Percentiles rank a stretch among this genome's conserved stretches.
Evolutionary conservation across 2,113 vertebrate species (phyloP).

Genomic region (Atractosteus spatula): DNA sequence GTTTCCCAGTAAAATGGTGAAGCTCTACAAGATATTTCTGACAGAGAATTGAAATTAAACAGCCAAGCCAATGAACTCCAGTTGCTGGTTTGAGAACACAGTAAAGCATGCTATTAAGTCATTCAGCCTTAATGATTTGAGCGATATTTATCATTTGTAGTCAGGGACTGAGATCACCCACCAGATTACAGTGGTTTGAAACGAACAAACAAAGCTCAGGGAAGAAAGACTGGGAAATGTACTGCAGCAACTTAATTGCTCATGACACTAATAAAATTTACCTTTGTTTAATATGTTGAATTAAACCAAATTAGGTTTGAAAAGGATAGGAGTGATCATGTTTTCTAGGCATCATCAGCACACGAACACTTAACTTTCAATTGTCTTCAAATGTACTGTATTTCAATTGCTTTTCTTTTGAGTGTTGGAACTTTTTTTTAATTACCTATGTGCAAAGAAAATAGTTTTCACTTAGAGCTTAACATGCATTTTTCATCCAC

Average conservation of each 20-base stretch:
- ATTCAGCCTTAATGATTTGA: neutral
- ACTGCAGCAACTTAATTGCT: neutral
- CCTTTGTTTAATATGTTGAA: constrained; percentile 15
- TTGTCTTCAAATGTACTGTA: no score
- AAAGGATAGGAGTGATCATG: neutral
- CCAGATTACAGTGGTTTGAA: constrained; percentile 9
- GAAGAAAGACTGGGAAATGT: constrained; percentile 5
- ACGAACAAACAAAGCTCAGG: constrained; percentile 5
- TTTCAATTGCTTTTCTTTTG: no score
- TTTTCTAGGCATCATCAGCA: neutral
- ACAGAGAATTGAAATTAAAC: constrained; percentile 7
- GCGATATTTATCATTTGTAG: constrained; percentile 12
- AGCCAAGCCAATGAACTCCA: neutral
- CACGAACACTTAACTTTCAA: neutral
- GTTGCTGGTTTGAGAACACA: neutral
- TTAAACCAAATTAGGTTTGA: constrained; percentile 8
- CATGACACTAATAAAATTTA: constrained; percentile 18
- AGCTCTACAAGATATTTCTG: neutral
- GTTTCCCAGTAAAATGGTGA: no score
- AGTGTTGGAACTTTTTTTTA: no score
- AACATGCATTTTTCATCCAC: no score
- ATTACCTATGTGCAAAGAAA: no score
- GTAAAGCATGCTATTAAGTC: constrained; percentile 6
- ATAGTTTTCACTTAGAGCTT: no score
- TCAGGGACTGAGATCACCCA: neutral